These are phyloP conservation scores for Meliscaeva auricollis DNA, from an alignment of 2,888 invertebrate genomes.

Conservation along the genomic window DNA sequence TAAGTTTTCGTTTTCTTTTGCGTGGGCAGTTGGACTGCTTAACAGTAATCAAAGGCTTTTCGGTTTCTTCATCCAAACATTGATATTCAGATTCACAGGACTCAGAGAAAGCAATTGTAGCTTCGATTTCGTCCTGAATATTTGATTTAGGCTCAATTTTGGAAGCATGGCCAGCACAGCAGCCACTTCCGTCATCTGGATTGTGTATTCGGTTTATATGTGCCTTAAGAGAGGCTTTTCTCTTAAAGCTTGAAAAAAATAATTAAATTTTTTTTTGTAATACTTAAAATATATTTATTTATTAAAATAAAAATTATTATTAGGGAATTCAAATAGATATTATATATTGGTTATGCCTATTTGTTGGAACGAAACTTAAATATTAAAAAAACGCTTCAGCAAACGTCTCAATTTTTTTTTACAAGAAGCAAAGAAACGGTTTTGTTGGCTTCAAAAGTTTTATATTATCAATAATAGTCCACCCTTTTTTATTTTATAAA, in stretches of 20 bases:
- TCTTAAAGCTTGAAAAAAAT: slow-evolving; percentile 48
- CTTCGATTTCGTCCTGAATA: background rate
- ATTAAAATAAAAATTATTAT: no score
- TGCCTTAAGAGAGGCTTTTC: slow-evolving; percentile 53
- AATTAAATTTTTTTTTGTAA: no score
- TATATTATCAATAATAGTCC: no score
- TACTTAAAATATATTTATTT: no score
- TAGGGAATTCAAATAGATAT: no score
- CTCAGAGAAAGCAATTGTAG: slow-evolving; percentile 18
- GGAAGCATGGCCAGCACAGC: background rate
- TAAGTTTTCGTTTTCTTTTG: slow-evolving; percentile 29
- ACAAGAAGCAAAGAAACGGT: no score
- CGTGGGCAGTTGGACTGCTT: background rate
- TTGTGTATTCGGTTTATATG: slow-evolving; percentile 43
- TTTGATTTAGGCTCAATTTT: slow-evolving; percentile 7
- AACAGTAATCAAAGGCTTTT: background rate
- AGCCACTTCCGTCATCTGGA: slow-evolving; percentile 16
- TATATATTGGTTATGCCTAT: no score
- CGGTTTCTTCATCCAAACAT: slow-evolving; percentile 17
- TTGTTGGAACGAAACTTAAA: no score
- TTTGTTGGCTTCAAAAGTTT: no score
- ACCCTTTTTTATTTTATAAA: no score
- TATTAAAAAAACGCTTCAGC: no score
- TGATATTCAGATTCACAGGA: slow-evolving; percentile 50
- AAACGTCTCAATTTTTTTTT: no score